Percentiles rank a stretch among this genome's conserved stretches.
These are phyloP conservation scores for Sussaba pulchella DNA, from an alignment of 2,888 invertebrate species.

Conservation along the genomic window DNA sequence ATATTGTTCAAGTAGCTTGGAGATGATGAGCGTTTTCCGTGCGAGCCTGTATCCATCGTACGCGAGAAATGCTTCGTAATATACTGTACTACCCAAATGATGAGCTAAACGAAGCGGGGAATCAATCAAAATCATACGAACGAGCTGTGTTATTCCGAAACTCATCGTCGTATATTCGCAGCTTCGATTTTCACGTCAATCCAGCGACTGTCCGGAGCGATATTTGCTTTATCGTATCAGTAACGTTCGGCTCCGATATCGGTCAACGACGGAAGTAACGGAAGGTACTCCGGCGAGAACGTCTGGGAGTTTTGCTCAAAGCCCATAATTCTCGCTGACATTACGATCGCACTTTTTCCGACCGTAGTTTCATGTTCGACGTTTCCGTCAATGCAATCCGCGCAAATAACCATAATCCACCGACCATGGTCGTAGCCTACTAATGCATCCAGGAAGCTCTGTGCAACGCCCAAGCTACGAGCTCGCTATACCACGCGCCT, in stretches of 20 bases:
- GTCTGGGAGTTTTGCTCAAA: background rate
- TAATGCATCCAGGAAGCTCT: background rate
- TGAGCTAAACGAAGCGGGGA: constrained; percentile 19
- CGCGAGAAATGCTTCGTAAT: background rate
- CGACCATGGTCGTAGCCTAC: background rate
- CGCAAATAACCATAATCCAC: constrained; percentile 23
- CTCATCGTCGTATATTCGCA: background rate
- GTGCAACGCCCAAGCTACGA: background rate
- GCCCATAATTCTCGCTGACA: background rate
- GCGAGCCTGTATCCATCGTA: constrained; percentile 5
- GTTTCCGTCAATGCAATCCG: constrained; percentile 29
- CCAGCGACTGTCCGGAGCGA: background rate
- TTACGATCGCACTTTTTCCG: too few species aligned
- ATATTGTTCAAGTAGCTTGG: constrained; percentile 8
- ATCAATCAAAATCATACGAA: constrained; percentile 6
- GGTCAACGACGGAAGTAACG: background rate
- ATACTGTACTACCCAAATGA: constrained; percentile 4
- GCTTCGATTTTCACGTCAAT: constrained; percentile 27
- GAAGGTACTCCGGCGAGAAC: too few species aligned
- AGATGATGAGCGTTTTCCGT: constrained; percentile 51
- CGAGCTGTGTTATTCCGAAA: background rate
- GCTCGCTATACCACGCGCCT: background rate
- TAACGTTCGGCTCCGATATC: background rate
- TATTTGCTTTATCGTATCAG: background rate
- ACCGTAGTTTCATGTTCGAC: constrained; percentile 8